A percentile compares a stretch with the other conserved stretches of the same genome.
These are phyloP conservation scores for Telenomus remus DNA, from an alignment of 1,140 invertebrate genomes.

Conservation along the genomic window DNA sequence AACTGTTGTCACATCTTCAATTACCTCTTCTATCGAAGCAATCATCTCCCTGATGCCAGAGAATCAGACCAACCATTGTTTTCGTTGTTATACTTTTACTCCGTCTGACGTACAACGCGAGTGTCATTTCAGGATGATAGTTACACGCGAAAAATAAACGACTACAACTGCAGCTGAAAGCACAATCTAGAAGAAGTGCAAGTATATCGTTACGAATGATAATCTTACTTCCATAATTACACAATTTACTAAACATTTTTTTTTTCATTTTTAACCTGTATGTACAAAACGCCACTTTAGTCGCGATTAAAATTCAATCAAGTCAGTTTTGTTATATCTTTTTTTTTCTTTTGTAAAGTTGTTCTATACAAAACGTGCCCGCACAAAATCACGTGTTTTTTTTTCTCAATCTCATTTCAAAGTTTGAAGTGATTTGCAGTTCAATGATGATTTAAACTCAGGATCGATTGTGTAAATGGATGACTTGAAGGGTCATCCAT, in stretches of 20 bases:
- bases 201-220: too few species aligned
- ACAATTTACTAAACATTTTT: too few species aligned
- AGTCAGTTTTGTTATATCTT: too few species aligned
- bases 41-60: constrained; percentile 64
- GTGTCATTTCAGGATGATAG: constrained; percentile 30
- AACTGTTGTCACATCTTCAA: constrained; percentile 74
- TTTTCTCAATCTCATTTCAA: constrained; percentile 1
- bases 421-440: constrained; percentile 25
- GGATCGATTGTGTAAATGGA: constrained; percentile 48
- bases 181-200: too few species aligned
- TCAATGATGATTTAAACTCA: constrained; percentile 41
- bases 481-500: constrained; percentile 52
- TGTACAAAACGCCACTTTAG: too few species aligned
- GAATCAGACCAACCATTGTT: constrained; percentile 55
- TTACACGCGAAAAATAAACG: too few species aligned
- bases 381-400: background rate
- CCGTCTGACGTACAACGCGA: constrained; percentile 17
- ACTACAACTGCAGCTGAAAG: too few species aligned
- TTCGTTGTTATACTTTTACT: constrained; percentile 53
- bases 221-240: too few species aligned
- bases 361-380: background rate
- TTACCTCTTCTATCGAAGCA: constrained; percentile 68
- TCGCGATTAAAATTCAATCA: too few species aligned
- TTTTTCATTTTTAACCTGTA: too few species aligned
- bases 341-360: constrained; percentile 8